A percentile compares a stretch with the other conserved stretches of the same genome.
phyloP scores from a whole-genome alignment of 2,113 vertebrate species.

The Lontra canadensis region DNA sequence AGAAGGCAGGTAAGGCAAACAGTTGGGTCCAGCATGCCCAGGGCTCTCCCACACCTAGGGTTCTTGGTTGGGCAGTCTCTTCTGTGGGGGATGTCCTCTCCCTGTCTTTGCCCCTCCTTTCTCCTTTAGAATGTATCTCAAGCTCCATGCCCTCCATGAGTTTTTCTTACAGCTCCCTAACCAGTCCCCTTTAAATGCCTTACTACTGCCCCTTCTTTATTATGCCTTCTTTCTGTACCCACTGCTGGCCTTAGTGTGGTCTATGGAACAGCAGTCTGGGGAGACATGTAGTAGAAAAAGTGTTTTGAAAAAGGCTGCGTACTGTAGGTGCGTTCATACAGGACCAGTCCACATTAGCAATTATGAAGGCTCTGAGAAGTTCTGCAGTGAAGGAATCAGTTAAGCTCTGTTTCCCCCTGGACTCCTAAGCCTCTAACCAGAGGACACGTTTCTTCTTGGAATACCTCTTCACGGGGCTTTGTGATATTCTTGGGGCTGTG shows the following conservation, averaged over 20 bases:
- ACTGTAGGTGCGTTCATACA: not conserved
- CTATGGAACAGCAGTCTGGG: not conserved
- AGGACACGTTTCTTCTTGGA: not conserved
- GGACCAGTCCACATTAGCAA: not conserved
- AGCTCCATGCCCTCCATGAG: not conserved
- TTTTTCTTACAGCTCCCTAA: not conserved
- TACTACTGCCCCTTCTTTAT: not conserved
- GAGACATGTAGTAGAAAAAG: not conserved
- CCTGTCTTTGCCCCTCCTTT: not conserved
- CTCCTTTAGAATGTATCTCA: not conserved
- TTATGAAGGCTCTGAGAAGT: conserved; percentile 23
- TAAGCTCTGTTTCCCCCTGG: not conserved
- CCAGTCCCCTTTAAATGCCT: not conserved
- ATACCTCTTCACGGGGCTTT: not conserved
- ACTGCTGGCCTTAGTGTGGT: not conserved
- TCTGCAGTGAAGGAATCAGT: not conserved
- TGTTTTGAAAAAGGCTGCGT: not conserved
- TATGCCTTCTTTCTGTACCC: not conserved
- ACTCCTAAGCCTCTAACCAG: not conserved
- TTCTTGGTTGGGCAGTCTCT: not conserved
- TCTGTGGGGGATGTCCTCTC: not conserved
- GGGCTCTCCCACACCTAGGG: not conserved
- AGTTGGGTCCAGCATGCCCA: no score
- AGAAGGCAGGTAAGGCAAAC: not conserved
- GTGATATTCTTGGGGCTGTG: not conserved